phyloP scores from a whole-genome alignment of 2,888 invertebrate species.

The Lepidochrysops patricia region DNA sequence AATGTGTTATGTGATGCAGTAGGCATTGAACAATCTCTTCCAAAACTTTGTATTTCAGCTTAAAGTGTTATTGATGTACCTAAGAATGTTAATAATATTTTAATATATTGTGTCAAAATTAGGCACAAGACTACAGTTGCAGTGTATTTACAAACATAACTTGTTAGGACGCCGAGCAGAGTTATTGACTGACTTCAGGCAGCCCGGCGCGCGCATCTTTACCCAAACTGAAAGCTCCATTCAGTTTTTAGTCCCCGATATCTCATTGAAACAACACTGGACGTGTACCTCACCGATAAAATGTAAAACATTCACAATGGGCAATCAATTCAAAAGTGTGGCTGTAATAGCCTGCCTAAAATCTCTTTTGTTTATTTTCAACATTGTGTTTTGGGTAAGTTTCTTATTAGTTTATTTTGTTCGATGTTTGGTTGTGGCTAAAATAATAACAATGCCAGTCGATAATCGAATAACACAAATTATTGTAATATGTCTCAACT shows the following conservation, averaged over 20 bases:
- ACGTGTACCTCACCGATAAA: slow-evolving; percentile 1
- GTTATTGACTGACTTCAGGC: slow-evolving; percentile 50
- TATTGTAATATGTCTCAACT: no score
- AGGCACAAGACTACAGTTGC: no score
- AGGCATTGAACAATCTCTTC: no score
- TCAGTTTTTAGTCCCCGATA: neutral
- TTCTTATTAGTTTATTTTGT: neutral
- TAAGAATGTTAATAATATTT: no score
- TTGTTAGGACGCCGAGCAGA: slow-evolving; percentile 44
- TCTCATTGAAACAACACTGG: slow-evolving; percentile 1
- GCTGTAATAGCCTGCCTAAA: slow-evolving; percentile 86
- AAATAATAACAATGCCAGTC: no score
- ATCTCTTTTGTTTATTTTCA: slow-evolving; percentile 84
- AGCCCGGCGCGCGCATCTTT: slow-evolving; percentile 24
- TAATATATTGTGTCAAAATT: no score
- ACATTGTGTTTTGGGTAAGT: slow-evolving; percentile 88
- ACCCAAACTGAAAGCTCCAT: neutral
- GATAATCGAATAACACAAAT: no score
- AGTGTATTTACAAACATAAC: slow-evolving; percentile 43
- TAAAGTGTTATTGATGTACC: no score
- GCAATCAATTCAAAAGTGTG: slow-evolving; percentile 81
- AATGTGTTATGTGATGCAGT: neutral
- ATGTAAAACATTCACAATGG: slow-evolving; percentile 58
- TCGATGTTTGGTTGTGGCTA: neutral
- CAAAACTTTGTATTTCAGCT: no score